A percentile compares a stretch with the other conserved stretches of the same genome.
These are phyloP conservation scores for Laothoe populi DNA, from an alignment of 2,888 invertebrate species.

Conservation along the genomic window DNA sequence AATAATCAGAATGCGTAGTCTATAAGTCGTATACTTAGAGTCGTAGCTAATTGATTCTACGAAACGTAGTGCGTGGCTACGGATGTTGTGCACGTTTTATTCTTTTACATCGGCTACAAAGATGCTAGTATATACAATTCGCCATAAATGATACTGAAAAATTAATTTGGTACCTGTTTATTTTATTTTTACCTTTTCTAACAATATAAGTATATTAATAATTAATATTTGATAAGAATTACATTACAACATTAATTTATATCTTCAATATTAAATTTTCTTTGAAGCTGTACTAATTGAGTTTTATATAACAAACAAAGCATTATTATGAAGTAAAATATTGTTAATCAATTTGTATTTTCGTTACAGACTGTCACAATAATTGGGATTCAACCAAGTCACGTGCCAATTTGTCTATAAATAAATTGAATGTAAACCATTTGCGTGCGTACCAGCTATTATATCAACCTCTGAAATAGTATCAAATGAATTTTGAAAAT, in stretches of 20 bases:
- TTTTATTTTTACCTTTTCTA: no score
- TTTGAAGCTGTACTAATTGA: no score
- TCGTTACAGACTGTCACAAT: neutral
- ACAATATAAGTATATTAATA: no score
- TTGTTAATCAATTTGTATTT: neutral
- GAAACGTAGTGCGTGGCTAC: conserved; percentile 1
- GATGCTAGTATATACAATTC: no score
- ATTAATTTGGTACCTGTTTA: no score
- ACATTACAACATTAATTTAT: no score
- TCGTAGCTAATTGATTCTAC: neutral
- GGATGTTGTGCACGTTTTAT: neutral
- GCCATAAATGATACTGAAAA: no score
- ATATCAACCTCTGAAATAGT: no score
- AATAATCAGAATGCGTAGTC: neutral
- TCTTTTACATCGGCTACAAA: neutral
- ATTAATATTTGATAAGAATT: no score
- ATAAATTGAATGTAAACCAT: neutral
- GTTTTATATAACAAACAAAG: neutral
- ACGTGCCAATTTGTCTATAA: conserved; percentile 1
- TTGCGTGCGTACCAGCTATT: neutral
- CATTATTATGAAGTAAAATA: neutral
- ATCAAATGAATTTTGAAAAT: no score
- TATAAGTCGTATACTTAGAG: neutral
- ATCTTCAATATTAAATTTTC: no score
- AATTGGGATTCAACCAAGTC: neutral